Evolutionary conservation across 1,140 invertebrate genomes (phyloP), one percentile per base, ranked within the genome.

Genomic region (Octopus sinensis): DNA sequence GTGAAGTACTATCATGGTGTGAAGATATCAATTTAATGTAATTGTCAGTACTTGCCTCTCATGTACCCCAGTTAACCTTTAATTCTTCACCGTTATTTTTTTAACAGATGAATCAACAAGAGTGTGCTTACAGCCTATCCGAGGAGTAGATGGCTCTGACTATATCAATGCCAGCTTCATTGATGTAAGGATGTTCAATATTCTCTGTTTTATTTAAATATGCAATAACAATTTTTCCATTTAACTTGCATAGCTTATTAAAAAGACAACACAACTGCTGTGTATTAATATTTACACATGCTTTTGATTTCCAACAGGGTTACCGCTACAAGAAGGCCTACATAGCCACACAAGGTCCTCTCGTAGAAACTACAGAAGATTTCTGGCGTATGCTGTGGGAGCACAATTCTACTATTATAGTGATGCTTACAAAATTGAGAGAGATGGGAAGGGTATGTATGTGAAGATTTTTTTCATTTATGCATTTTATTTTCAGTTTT

Each of bases 301-400:
- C 1, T 62, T 62, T 62, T 23, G 30, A n/a, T 56, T 76, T 73
- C 81, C 73, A 81, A 51, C 82, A 95, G 94, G 94, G 96, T 23
- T 98, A 98, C 88, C 95, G 98, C 62, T 97, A 97, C 91, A 93
- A 96, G 43, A 95, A 94, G 82, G 97, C 97, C 4, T 99, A 99
- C 88, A 98, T 99, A 83, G 98, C 98, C 0, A 98, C 98, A 6
- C 98, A 99, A 92, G 98, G 97, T 10, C 98, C 98, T 0, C 91
- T 99, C 9, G 96, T 94, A 52, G 96, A 99, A 85, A 99, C 98
- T 0, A 96, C 96, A 0, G 97, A 98, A 86, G 98, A 99, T 89
- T 97, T 99, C 87, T 99, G 98, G 98, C 93, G 98, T 83, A 99
- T 99, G 98, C 92, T 99, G n/a, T 99, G 98, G 98, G 98, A 99